Evolutionary conservation across 1,140 invertebrate species (phyloP).

Genomic region (Drosophila sp.): DNA sequence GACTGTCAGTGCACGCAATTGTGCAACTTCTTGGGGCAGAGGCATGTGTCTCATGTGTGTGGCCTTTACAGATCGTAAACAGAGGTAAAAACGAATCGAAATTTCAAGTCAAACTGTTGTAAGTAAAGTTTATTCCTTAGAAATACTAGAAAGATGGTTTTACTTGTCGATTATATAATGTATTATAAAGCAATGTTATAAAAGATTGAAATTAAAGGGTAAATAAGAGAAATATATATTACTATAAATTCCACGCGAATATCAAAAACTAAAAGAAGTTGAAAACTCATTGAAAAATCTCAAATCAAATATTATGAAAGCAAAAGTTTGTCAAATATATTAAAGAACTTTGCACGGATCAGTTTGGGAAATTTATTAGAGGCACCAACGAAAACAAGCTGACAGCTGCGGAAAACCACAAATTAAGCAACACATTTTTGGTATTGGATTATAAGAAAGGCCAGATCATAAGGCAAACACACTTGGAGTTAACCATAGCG

Average conservation of each 20-base stretch:
- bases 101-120: no score
- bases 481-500: slow-evolving; percentile 33
- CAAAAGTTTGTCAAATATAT: slow-evolving; percentile 6
- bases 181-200: no score
- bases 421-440: slow-evolving; percentile 44
- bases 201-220: no score
- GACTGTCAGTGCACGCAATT: slow-evolving; percentile 46
- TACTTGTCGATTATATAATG: no score
- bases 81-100: no score
- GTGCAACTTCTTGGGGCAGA: slow-evolving; percentile 38
- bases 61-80: not conserved
- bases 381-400: not conserved
- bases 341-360: not conserved
- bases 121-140: no score
- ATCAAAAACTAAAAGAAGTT: not conserved
- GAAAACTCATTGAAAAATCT: not conserved
- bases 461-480: slow-evolving; percentile 20
- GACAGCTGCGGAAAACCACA: slow-evolving; percentile 37
- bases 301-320: slow-evolving; percentile 7
- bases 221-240: no score
- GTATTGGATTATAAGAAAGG: slow-evolving; percentile 8
- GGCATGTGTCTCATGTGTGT: not conserved
- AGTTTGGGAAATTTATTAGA: not conserved
- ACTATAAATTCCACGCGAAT: no score
- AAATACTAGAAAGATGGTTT: no score